Percentiles rank a stretch among this genome's conserved stretches.
Conservation (phyloP, 2,797 vertebrate species). For the Molossus alvarezi region DNA sequence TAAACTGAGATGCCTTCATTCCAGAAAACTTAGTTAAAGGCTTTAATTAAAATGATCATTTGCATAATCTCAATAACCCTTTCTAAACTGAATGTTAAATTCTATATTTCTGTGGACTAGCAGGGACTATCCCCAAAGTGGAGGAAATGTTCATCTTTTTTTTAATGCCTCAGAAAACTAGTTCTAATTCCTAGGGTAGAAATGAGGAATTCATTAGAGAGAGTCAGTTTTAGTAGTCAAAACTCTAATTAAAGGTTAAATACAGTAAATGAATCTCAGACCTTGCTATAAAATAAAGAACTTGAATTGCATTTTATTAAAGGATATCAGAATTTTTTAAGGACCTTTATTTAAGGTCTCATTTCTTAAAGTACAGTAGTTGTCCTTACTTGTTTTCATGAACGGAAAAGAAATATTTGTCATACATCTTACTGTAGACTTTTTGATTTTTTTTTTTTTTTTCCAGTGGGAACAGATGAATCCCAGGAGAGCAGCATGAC, state of each 20-base stretch:
- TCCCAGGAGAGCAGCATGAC: conserved; percentile 98
- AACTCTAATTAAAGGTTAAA: conserved; percentile 48
- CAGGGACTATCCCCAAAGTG: not conserved
- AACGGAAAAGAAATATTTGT: conserved; percentile 33
- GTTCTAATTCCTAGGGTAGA: not conserved
- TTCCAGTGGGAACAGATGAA: conserved; percentile 94
- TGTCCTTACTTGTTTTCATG: conserved; percentile 62
- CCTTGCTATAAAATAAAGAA: conserved; percentile 31
- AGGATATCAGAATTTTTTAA: conserved; percentile 32
- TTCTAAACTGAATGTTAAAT: conserved; percentile 47
- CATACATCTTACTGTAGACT: conserved; percentile 35
- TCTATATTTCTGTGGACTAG: conserved; percentile 14
- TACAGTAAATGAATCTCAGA: conserved; percentile 50
- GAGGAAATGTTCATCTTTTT: not conserved
- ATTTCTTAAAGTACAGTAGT: conserved; percentile 33
- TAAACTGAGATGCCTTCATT: conserved; percentile 46
- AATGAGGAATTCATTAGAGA: conserved; percentile 29
- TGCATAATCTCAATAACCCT: not conserved
- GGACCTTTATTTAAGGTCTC: not conserved
- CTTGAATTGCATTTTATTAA: conserved; percentile 51
- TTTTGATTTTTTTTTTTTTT: conserved; percentile 79
- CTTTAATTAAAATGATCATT: conserved; percentile 44
- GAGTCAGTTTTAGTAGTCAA: conserved; percentile 46
- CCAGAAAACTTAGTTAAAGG: conserved; percentile 33
- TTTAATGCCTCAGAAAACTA: conserved; percentile 35